Percentiles rank a stretch among this genome's conserved stretches.
Conservation (phyloP, 2,888 invertebrate species). For the Pocota personata region DNA sequence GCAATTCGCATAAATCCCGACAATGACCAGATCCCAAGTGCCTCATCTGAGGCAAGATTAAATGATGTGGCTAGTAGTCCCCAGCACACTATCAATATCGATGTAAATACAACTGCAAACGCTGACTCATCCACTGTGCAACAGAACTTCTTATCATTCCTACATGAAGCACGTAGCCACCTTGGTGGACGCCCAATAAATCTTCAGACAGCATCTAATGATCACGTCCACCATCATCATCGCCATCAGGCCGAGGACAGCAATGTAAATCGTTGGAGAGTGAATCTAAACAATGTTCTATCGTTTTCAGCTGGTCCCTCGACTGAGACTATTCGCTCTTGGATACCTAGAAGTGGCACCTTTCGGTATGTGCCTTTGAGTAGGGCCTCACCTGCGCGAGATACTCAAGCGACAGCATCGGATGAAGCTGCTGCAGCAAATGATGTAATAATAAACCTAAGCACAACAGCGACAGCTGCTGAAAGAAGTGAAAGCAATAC, state of each 20-base stretch:
- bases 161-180: conserved; percentile 75
- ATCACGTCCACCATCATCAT: conserved; percentile 73
- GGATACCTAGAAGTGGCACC: conserved; percentile 77
- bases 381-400: conserved; percentile 56
- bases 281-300: conserved; percentile 79
- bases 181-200: conserved; percentile 69
- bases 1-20: conserved; percentile 44
- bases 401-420: conserved; percentile 33
- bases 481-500: conserved; percentile 31
- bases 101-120: conserved; percentile 20
- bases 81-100: conserved; percentile 41
- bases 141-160: conserved; percentile 76
- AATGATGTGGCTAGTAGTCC: conserved; percentile 32
- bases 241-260: conserved; percentile 56
- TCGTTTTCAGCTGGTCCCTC: conserved; percentile 79
- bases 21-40: not conserved
- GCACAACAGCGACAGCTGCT: conserved; percentile 24
- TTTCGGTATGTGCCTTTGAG: conserved; percentile 77
- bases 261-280: conserved; percentile 77
- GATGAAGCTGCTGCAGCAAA: not conserved
- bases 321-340: conserved; percentile 79
- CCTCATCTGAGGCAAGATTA: conserved; percentile 14
- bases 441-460: conserved; percentile 51
- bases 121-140: conserved; percentile 60
- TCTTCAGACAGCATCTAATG: conserved; percentile 71